Base-by-base conservation (phyloP, 2,888 invertebrate species). In the Julus scandinavius region DNA sequence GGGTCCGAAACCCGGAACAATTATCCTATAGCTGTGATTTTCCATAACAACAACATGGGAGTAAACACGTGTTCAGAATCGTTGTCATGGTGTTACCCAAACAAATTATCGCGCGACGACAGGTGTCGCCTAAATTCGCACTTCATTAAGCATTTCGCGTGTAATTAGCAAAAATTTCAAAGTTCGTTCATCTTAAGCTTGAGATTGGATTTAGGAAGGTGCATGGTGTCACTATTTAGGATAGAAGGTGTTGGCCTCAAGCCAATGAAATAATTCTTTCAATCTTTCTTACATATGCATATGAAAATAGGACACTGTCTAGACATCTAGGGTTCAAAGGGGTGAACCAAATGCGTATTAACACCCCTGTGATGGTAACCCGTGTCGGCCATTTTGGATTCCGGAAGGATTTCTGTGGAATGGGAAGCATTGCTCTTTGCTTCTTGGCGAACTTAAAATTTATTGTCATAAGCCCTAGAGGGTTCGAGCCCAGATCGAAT, bases 241-340 rank as follows among this genome's bases (percentile, higher is more conserved):
- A 72, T 29, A 72, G 20, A 72, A 72, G 29, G 72, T 72, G 72
- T 29, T 72, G 72, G 72, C 72, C 72, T 72, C 72, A 6, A 72
- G 72, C 72, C 72, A 72, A 72, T 72, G 20, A 29, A 72, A 29
- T 72, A 72, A 72, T 20, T 72, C 29, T 20, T 72, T 72, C 72
- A 72, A 72, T 72, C 72, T 72, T 29, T 85, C 85, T n/a, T 85
- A 85, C 49, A 85, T 85, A 40, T 85, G 49, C 49, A 49, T 85
- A 85, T 86, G 20, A 86, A 86, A 54, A 86, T 85, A 54, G 87
- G 87, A 54, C 87, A 50, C 54, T 86, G 87, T 86, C 87, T 86
- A 86, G 87, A 86, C 87, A 86, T 49, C 17, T 54, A 45, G 50
- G 87, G 54, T 50, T 86, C 87, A 86, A 86, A 86, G 87, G 87